Evolutionary conservation across 2,888 invertebrate genomes (phyloP).

Genomic region (Parnassius mnemosyne): DNA sequence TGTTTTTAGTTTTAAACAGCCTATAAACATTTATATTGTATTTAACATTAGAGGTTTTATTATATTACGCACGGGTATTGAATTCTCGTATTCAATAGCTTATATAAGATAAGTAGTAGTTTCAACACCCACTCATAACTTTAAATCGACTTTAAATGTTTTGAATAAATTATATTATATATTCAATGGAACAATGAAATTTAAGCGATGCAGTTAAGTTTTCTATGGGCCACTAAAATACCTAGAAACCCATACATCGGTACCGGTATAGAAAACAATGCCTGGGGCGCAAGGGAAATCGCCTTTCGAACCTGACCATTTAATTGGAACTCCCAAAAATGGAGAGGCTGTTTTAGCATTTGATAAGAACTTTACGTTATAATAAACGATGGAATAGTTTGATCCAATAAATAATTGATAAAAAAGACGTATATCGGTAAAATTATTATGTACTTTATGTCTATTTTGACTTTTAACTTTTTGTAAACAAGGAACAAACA

Average conservation of each 20-base stretch:
- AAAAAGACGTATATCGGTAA: no score
- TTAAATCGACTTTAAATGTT: conserved; percentile 37
- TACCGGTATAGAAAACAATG: conserved; percentile 45
- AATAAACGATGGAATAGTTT: no score
- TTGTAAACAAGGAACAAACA: no score
- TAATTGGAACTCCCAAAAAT: conserved; percentile 55
- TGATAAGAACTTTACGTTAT: conserved; percentile 33
- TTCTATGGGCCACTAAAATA: conserved; percentile 31
- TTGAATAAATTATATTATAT: conserved; percentile 56
- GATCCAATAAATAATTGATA: no score
- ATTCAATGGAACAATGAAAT: conserved; percentile 50
- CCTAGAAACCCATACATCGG: conserved; percentile 26
- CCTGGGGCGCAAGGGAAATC: conserved; percentile 43
- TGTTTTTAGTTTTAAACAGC: no score
- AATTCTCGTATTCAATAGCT: no score
- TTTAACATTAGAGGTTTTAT: no score
- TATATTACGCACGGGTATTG: no score
- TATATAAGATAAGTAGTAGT: conserved; percentile 33
- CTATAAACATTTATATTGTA: no score
- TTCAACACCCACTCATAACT: conserved; percentile 36
- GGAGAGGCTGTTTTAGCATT: conserved; percentile 39
- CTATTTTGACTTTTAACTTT: no score
- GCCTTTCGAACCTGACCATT: conserved; percentile 45
- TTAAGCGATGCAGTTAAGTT: conserved; percentile 31
- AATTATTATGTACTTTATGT: no score